Evolutionary conservation across 2,113 vertebrate species (phyloP), one percentile per base, ranked within the genome.

Genomic region (Rhadina sibilatrix): DNA sequence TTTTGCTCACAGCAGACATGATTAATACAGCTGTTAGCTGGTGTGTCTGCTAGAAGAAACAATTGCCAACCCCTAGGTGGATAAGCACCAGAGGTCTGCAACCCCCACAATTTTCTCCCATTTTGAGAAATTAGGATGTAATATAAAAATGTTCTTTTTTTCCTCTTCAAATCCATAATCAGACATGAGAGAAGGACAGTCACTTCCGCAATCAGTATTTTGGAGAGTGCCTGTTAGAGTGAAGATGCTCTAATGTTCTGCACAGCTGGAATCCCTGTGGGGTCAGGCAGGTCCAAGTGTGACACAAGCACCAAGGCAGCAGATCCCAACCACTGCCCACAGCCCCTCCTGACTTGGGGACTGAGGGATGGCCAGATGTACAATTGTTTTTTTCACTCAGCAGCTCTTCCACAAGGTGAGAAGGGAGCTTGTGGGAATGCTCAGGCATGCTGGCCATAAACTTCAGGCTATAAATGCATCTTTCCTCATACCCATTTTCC

Each of bases 321-420:
- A 38, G 0, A 2, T 44, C 42, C 71, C 60, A 70, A 8, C 46
- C 3, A 1, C 56, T 28, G 66, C n/a, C 30, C 13, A 37, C 42
- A 76, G 42, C 9, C 49, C 31, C 44, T 63, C 35, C 35, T 5
- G 2, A 37, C 47, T 12, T 59, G 60, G 30, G 37, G 12, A 54
- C 4, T 0, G 0, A 74, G 33, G 17, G 50, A 44, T 44, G 37
- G 33, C 52, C 37, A 15, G 6, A 11, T 11, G 16, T 42, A 33
- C 8, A 49, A 4, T 16, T 17, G 4, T 24, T 14, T 82, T 68
- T 81, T 56, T 27, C 19, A 33, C 40, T 35, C 24, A 61, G n/a
- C 30, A 87, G n/a, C n/a, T 15, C 7, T 65, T 59, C 46, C n/a
- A 24, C 21, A 40, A 38, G 21, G 24, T 31, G 15, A 72, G 31